phyloP scores from a whole-genome alignment of 1,140 invertebrate genomes.

The Mamestra configurata region DNA sequence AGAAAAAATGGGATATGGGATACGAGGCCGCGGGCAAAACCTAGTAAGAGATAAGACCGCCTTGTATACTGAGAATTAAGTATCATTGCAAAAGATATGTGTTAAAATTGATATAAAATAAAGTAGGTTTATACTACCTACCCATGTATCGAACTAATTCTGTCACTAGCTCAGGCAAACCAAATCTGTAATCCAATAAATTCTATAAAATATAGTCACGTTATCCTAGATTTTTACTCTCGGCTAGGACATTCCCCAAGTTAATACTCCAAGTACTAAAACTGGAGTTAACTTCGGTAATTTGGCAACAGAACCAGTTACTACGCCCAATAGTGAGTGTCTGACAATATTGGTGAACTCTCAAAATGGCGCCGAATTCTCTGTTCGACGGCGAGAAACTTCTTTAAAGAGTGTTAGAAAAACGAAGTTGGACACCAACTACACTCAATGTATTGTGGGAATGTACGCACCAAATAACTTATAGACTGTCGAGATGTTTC shows the following conservation, averaged over 20 bases:
- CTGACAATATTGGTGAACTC: slow-evolving; percentile 35
- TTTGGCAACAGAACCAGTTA: slow-evolving; percentile 14
- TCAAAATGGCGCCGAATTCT: slow-evolving; percentile 22
- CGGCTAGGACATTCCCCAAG: background rate
- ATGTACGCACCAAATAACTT: background rate
- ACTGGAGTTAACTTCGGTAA: slow-evolving; percentile 15
- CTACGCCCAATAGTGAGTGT: background rate
- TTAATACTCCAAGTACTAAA: slow-evolving; percentile 11
- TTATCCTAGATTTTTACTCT: background rate
- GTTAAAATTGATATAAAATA: too few species aligned
- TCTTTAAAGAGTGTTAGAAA: background rate
- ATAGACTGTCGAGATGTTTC: background rate
- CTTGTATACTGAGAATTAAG: too few species aligned
- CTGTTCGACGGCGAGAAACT: background rate
- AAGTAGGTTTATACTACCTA: too few species aligned
- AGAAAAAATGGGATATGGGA: too few species aligned
- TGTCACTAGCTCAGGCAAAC: background rate
- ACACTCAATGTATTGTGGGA: background rate
- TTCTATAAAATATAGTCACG: slow-evolving; percentile 1
- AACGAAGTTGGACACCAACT: background rate
- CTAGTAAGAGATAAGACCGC: too few species aligned
- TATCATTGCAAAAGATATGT: too few species aligned
- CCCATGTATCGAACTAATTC: too few species aligned
- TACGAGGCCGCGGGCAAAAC: too few species aligned
- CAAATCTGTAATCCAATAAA: background rate